Percentiles rank a stretch among this genome's conserved stretches.
Conservation (phyloP, 2,113 vertebrate species). For the Tympanuchus pallidicinctus region DNA sequence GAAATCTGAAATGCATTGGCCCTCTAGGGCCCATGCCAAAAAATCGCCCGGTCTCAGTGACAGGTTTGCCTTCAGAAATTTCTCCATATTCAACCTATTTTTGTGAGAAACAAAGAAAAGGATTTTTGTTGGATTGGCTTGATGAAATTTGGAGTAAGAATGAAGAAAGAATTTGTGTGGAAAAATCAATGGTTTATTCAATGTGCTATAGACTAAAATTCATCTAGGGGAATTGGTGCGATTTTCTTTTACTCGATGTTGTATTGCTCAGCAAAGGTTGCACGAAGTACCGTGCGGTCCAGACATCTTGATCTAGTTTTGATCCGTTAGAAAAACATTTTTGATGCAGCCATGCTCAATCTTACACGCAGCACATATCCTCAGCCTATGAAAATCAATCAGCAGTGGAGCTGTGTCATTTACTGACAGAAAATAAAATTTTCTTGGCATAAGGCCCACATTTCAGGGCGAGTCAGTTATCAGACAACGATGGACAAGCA, state of each 20-base stretch:
- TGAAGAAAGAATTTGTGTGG: constrained; percentile 16
- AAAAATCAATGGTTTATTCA: constrained; percentile 13
- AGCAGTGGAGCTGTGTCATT: constrained; percentile 23
- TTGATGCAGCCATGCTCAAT: neutral
- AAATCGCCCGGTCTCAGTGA: neutral
- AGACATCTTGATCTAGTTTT: constrained; percentile 18
- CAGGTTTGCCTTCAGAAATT: neutral
- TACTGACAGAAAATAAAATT: constrained; percentile 40
- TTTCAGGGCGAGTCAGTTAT: constrained; percentile 16
- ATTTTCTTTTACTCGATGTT: constrained; percentile 10
- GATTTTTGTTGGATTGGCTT: neutral
- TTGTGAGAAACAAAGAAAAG: neutral
- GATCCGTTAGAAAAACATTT: constrained; percentile 3
- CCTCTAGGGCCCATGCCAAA: neutral
- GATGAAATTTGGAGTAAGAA: constrained; percentile 16
- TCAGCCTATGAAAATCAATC: constrained; percentile 48
- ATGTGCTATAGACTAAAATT: neutral
- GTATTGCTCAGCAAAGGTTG: neutral
- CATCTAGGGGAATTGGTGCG: neutral
- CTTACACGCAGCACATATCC: neutral
- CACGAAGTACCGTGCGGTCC: neutral
- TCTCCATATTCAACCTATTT: neutral
- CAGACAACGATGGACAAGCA: neutral
- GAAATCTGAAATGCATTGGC: neutral
- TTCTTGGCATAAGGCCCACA: constrained; percentile 29